Conservation (phyloP, 2,888 invertebrate genomes). For the Epinotia demarniana region DNA sequence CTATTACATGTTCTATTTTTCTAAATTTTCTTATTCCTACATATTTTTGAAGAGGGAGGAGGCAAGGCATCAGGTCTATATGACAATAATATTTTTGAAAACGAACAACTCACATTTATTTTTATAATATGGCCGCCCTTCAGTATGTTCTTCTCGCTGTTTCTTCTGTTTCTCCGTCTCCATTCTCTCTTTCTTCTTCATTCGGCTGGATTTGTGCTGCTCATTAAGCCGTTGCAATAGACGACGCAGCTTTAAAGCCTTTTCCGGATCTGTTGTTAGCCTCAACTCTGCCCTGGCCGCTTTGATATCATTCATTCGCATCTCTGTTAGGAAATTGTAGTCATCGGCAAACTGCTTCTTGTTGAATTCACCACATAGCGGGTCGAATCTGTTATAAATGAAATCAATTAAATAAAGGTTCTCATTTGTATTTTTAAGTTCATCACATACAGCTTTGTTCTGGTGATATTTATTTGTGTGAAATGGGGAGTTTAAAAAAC, state of each 20-base stretch:
- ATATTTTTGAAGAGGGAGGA: no score
- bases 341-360: conserved; percentile 89
- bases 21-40: no score
- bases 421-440: no score
- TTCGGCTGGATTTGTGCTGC: conserved; percentile 88
- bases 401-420: background rate
- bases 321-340: conserved; percentile 90
- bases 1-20: no score
- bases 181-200: conserved; percentile 82
- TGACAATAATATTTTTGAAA: no score
- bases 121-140: conserved; percentile 89
- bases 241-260: conserved; percentile 87
- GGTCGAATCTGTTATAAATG: conserved; percentile 90
- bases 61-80: no score
- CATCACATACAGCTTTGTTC: no score
- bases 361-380: conserved; percentile 91
- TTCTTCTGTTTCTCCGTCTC: conserved; percentile 83
- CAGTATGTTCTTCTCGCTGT: conserved; percentile 81
- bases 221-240: conserved; percentile 91
- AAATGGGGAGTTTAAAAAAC: no score
- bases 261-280: conserved; percentile 85
- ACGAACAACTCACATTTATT: conserved; percentile 71
- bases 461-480: no score
- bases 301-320: conserved; percentile 88
- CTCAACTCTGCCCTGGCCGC: conserved; percentile 86